phyloP scores from a whole-genome alignment of 2,888 invertebrate genomes.

The Encarsia formosa region DNA sequence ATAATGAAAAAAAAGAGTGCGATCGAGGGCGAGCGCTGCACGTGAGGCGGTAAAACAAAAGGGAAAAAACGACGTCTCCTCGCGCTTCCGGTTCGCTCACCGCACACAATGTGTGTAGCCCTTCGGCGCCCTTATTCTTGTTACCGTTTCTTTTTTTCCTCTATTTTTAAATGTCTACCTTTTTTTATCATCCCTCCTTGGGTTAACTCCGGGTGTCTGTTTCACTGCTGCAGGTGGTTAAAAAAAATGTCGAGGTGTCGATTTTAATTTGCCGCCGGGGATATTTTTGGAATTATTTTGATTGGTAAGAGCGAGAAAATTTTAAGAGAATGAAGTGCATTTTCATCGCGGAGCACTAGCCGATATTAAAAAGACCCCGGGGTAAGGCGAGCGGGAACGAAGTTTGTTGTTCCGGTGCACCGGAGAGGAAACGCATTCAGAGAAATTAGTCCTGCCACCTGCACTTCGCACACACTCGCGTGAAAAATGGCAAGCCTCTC shows the following conservation, averaged over 20 bases:
- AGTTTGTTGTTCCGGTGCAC: constrained; percentile 31
- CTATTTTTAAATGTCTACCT: neutral
- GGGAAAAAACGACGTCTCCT: constrained; percentile 44
- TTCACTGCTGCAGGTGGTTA: too few species aligned
- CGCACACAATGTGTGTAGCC: constrained; percentile 47
- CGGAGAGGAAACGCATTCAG: constrained; percentile 44
- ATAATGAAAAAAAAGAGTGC: neutral
- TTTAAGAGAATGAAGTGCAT: too few species aligned
- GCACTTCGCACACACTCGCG: neutral
- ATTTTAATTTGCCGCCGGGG: too few species aligned
- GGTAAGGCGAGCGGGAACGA: constrained; percentile 8
- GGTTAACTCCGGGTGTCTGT: too few species aligned
- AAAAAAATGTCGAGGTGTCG: too few species aligned
- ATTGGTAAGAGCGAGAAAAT: too few species aligned
- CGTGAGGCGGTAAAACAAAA: too few species aligned
- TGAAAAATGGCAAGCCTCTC: constrained; percentile 11
- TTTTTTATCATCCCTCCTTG: too few species aligned
- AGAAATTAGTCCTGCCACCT: constrained; percentile 41
- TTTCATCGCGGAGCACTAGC: constrained; percentile 46
- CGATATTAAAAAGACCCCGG: constrained; percentile 44
- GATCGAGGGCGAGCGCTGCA: neutral
- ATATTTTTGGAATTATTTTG: too few species aligned
- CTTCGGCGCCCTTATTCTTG: neutral
- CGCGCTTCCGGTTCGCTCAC: constrained; percentile 51
- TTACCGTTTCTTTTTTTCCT: neutral